These are phyloP conservation scores for Anarsia innoxiella DNA, from an alignment of 2,888 invertebrate genomes.

Conservation along the genomic window DNA sequence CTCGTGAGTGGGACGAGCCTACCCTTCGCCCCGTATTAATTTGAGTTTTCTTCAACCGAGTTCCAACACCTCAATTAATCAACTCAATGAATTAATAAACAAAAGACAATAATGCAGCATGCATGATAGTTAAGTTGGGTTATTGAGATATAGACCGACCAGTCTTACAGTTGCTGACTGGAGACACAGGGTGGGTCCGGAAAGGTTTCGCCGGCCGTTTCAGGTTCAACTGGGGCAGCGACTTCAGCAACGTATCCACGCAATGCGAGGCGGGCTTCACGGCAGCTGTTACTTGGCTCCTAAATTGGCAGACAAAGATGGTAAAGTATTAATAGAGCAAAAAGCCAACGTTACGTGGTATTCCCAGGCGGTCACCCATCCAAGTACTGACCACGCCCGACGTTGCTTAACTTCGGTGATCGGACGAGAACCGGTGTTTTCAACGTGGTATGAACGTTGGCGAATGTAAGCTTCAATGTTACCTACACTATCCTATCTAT, in stretches of 20 bases:
- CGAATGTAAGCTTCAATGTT: too few species aligned
- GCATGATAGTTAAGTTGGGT: too few species aligned
- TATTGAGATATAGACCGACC: too few species aligned
- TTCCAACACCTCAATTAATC: too few species aligned
- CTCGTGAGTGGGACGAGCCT: too few species aligned
- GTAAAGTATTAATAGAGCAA: constrained; percentile 15
- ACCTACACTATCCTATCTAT: too few species aligned
- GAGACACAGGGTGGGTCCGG: constrained; percentile 30
- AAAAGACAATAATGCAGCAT: too few species aligned
- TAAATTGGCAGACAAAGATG: neutral
- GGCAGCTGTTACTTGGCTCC: constrained; percentile 33
- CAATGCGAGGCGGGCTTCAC: constrained; percentile 68
- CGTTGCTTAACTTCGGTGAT: constrained; percentile 50
- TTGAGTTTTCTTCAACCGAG: too few species aligned
- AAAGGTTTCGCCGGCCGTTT: constrained; percentile 28
- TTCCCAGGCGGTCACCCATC: constrained; percentile 47
- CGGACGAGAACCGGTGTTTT: constrained; percentile 50
- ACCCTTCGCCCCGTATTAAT: too few species aligned
- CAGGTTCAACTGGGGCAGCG: constrained; percentile 41
- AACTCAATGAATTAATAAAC: too few species aligned
- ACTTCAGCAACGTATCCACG: constrained; percentile 53
- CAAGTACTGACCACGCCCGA: constrained; percentile 53
- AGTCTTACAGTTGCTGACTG: constrained; percentile 27
- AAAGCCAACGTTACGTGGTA: constrained; percentile 36
- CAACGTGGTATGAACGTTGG: constrained; percentile 57